Base-by-base conservation (phyloP, 2,797 vertebrate species). In the Poeciliopsis paucimaculata region DNA sequence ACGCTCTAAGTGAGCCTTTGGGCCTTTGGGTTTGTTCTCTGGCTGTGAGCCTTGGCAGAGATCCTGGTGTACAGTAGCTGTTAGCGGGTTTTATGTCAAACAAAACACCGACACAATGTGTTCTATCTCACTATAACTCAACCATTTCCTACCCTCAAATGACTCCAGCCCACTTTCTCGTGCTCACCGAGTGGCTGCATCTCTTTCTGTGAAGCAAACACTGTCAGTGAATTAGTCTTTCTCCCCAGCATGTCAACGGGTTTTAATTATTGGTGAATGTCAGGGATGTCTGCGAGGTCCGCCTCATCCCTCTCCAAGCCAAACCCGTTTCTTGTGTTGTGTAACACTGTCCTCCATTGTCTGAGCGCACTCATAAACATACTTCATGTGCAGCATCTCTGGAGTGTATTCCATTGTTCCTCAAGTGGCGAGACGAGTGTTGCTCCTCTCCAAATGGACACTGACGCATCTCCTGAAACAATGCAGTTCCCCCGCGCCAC, bases 341-440 rank as follows among this genome's bases (percentile, higher is more conserved):
- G 93, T 91, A 94, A 94, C 88, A 84, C 77, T 43, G 77, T 82
- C 82, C 88, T 46, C 85, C 84, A 89, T 93, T 94, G 92, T 94
- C 90, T 72, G 8, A 81, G 87, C 87, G 1, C 89, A 87, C 92
- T 94, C 91, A 90, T 92, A 92, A 94, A 93, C 92, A 94, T 92
- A 93, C 94, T 95, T 93, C 93, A 95, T 92, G 85, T 71, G 71
- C 93, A 87, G 96, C 95, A 95, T 97, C 97, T 97, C 96, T 97
- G 97, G 96, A 97, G 96, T 97, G 96, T 96, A 96, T 97, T 97
- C 97, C 96, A 97, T 97, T 97, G 97, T 97, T 97, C 96, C 95
- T 97, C 96, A 96, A 97, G 97, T 98, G 97, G 97, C 95, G 94
- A 95, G 96, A 95, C 96, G 96, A 96, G 96, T 97, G 97, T 97